Percentiles rank a stretch among this genome's conserved stretches.
Evolutionary conservation across 2,113 vertebrate species (phyloP).

Genomic region (Emberiza fucata): DNA sequence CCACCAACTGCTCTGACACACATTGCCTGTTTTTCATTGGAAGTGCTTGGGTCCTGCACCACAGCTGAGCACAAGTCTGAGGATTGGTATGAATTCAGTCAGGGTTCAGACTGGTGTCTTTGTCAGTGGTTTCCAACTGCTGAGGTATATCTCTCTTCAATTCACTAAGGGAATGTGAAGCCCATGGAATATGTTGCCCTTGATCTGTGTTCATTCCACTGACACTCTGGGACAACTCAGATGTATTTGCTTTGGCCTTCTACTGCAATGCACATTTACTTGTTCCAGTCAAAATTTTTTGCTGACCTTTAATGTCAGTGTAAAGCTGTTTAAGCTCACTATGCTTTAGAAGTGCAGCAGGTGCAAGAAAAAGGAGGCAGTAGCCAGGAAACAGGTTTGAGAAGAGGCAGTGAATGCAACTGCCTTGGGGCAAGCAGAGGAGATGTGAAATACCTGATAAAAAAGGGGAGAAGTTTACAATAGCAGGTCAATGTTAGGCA

Average conservation of each 20-base stretch:
- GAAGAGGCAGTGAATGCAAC: background rate
- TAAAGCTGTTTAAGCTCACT: background rate
- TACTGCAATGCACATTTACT: background rate
- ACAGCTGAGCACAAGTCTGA: background rate
- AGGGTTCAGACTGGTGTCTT: background rate
- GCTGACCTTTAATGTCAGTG: background rate
- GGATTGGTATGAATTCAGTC: background rate
- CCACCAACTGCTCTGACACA: background rate
- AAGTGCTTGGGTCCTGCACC: background rate
- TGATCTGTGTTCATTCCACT: background rate
- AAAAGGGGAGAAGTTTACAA: background rate
- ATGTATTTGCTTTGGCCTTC: background rate
- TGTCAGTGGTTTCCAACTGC: background rate
- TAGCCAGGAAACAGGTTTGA: background rate
- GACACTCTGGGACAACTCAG: background rate
- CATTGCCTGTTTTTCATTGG: background rate
- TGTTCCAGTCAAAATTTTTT: background rate
- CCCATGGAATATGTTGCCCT: background rate
- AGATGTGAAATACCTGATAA: background rate
- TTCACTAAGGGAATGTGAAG: background rate
- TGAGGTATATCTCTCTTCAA: background rate
- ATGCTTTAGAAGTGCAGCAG: background rate
- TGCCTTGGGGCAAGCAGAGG: background rate
- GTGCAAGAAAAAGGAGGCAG: background rate
- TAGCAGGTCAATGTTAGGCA: background rate